A percentile compares a stretch with the other conserved stretches of the same genome.
These are phyloP conservation scores for Deroptyus accipitrinus DNA, from an alignment of 2,113 vertebrate species.

Conservation along the genomic window DNA sequence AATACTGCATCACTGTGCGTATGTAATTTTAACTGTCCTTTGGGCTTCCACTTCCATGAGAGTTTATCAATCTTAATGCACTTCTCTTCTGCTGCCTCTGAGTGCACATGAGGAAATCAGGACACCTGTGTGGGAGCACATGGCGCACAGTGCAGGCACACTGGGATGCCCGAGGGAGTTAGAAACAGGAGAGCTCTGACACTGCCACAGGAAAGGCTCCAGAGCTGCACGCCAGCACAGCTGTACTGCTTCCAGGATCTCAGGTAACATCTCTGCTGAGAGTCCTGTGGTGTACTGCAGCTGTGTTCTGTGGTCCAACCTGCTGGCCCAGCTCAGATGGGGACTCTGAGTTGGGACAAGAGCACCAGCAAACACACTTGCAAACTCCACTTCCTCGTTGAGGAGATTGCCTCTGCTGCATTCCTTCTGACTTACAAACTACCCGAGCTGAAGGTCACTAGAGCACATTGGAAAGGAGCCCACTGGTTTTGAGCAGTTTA, in stretches of 20 bases:
- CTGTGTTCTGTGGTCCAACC: fast-evolving
- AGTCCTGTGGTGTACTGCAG: background rate
- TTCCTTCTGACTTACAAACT: background rate
- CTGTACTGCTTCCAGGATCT: fast-evolving
- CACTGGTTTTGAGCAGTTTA: background rate
- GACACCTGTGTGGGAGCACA: background rate
- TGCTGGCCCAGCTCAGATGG: background rate
- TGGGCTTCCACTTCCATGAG: background rate
- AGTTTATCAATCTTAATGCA: background rate
- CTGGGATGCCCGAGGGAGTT: fast-evolving
- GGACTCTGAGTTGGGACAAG: background rate
- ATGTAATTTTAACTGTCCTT: background rate
- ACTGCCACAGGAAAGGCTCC: background rate
- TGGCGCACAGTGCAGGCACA: fast-evolving
- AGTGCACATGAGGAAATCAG: background rate
- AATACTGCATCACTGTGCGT: background rate
- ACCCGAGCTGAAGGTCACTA: fast-evolving
- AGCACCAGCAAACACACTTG: fast-evolving
- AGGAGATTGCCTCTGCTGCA: background rate
- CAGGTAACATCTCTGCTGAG: background rate
- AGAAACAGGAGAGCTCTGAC: background rate
- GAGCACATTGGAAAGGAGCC: background rate
- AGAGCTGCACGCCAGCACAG: fast-evolving
- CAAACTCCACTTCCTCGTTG: fast-evolving
- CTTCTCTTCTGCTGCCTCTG: background rate